A percentile compares a stretch with the other conserved stretches of the same genome.
These are phyloP conservation scores for Malacosoma neustria DNA, from an alignment of 2,888 invertebrate species.

Conservation along the genomic window DNA sequence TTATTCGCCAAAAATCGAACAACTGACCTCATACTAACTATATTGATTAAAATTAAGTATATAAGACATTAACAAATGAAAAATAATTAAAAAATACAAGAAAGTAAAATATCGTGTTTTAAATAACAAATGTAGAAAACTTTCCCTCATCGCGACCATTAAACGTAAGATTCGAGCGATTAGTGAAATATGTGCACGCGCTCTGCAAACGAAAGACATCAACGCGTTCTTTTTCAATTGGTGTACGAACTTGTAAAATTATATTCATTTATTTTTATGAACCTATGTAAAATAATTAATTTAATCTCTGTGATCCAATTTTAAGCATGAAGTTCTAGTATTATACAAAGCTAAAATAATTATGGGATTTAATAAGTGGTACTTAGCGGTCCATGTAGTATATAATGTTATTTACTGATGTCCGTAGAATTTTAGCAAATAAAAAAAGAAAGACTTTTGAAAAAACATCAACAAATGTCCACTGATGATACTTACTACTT, in stretches of 20 bases:
- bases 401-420: no score
- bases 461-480: no score
- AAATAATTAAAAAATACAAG: neutral
- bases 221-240: constrained; percentile 15
- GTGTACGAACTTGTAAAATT: neutral
- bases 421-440: no score
- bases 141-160: neutral
- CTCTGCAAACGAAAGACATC: constrained; percentile 21
- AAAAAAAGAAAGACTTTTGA: no score
- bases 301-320: no score
- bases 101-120: neutral
- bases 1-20: neutral
- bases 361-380: no score
- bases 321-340: no score
- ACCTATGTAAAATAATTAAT: no score
- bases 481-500: no score
- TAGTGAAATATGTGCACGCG: neutral
- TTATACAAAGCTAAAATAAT: no score
- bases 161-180: neutral
- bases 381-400: no score
- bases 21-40: neutral
- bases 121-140: neutral
- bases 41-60: neutral
- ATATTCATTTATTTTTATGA: no score
- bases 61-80: neutral